Base-by-base conservation (phyloP, 2,888 invertebrate genomes). In the Branchellion lobata region DNA sequence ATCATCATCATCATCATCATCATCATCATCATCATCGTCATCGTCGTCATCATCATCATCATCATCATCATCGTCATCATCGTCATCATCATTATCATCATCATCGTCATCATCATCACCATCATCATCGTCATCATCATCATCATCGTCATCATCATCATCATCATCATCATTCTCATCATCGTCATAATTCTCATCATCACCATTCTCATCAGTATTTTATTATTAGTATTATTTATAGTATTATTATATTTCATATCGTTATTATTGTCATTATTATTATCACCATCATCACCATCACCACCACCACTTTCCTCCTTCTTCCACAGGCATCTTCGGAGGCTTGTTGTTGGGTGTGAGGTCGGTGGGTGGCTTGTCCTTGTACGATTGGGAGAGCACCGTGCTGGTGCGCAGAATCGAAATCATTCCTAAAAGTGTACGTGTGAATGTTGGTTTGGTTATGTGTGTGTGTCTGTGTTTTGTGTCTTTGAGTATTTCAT, bases 381-480 rank as follows among this genome's bases (percentile, higher is more conserved):
- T 99, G 88, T 99, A 95, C 86, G 98, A 99, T 86, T 99, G 99
- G 99, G 98, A 99, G 85, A 91, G 92, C 21, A 88, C 95, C 81
- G 94, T 94, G 83, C 89, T 99, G 77, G 91, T 99, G 53, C 91
- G 99, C 81, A 92, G 98, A 73, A 98, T 99, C 85, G 99, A 99
- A 89, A 97, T 98, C 84, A 94, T 94, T 88, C 96, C 95, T 0
- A 91, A 91, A 83, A 92, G 8, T 61, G 68, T 80, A 11, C 33
- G 29, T 40, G 5, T 40, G 71, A 11, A n/a, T n/a, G n/a, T n/a
- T n/a, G n/a, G n/a, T n/a, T n/a, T n/a, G n/a, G n/a, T n/a, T n/a
- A n/a, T n/a, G n/a, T n/a, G n/a, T n/a, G n/a, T n/a, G n/a, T n/a
- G n/a, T n/a, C n/a, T n/a, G n/a, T n/a, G n/a, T n/a, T n/a, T n/a